Evolutionary conservation across 2,888 invertebrate species (phyloP), one percentile per base, ranked within the genome.

Genomic region (Noctua comes): DNA sequence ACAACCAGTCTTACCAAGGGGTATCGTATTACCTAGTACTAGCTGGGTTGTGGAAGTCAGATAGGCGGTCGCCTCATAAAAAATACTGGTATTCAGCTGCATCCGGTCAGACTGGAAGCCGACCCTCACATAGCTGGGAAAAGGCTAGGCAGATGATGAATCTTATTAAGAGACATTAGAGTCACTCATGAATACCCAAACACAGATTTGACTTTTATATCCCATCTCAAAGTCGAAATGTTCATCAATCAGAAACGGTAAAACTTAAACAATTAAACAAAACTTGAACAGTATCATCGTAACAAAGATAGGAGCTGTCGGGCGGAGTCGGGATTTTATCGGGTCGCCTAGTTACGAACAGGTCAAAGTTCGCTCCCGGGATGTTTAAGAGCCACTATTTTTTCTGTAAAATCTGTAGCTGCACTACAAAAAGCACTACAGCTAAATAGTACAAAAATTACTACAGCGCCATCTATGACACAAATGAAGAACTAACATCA

Each of bases 181-280:
- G 5, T 18, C 18, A 21, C n/a, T 46, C 27, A 36, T 16, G 40
- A 8, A 71, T n/a, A 57, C 16, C 59, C 11, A 27, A 13, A 18
- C 4, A 21, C 10, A n/a, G 1, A 68, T 40, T 40, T 7, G 68
- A 46, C 2, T 21, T 43, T 59, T 24, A 72, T 21, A 0, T n/a
- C 13, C 13, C 18, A 80, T 54, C 40, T 36, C 2, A 40, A 80
- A 65, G 36, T 43, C 6, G 40, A 43, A 74, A 57, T 75, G n/a
- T 51, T 24, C 27, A 36, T 65, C 27, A 18, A 82, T 79, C 31
- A 82, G 5, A 68, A 68, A 66, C 57, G 24, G 10, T 13, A 54
- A 76, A 82, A 51, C 59, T 68, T 68, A 0, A 40, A 75, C 59
- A 62, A 75, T 80, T 68, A 75, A 82, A 79, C 24, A 46, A 68